Percentiles rank a stretch among this genome's conserved stretches.
These are phyloP conservation scores for Cephus cinctus DNA, from an alignment of 1,140 invertebrate species.

Conservation along the genomic window DNA sequence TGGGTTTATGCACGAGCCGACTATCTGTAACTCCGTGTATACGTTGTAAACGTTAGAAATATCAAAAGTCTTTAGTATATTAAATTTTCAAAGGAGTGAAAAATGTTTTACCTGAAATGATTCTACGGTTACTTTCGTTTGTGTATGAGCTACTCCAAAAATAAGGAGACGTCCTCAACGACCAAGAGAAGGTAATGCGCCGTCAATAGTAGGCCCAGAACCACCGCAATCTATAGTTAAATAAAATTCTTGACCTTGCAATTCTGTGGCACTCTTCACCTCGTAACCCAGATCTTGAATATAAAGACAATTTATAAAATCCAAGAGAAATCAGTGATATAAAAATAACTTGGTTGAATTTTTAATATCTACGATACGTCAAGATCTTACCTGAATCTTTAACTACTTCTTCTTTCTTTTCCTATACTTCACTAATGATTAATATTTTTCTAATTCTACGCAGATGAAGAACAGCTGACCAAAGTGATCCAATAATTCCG, in stretches of 20 bases:
- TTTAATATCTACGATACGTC: background rate
- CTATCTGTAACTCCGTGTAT: slow-evolving; percentile 64
- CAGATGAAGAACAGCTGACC: slow-evolving; percentile 63
- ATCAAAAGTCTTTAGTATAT: background rate
- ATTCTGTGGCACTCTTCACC: slow-evolving; percentile 57
- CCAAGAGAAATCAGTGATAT: background rate
- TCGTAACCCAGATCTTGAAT: slow-evolving; percentile 61
- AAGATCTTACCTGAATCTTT: slow-evolving; percentile 58
- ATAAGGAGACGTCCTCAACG: slow-evolving; percentile 58
- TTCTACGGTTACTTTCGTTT: slow-evolving; percentile 47
- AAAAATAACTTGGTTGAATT: background rate
- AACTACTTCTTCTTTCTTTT: slow-evolving; percentile 54
- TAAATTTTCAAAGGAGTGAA: background rate
- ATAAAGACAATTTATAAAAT: background rate
- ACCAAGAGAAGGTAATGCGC: slow-evolving; percentile 50
- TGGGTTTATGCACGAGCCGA: slow-evolving; percentile 69
- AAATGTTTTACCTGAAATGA: slow-evolving; percentile 38
- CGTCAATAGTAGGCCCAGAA: slow-evolving; percentile 58
- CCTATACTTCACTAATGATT: slow-evolving; percentile 65
- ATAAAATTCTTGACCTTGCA: slow-evolving; percentile 59
- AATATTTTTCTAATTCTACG: slow-evolving; percentile 65
- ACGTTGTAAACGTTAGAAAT: slow-evolving; percentile 56
- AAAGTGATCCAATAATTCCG: slow-evolving; percentile 71
- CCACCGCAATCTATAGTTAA: slow-evolving; percentile 70
- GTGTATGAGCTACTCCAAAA: slow-evolving; percentile 60